phyloP scores from a whole-genome alignment of 2,797 vertebrate genomes.

The Pseudochromis fuscus region DNA sequence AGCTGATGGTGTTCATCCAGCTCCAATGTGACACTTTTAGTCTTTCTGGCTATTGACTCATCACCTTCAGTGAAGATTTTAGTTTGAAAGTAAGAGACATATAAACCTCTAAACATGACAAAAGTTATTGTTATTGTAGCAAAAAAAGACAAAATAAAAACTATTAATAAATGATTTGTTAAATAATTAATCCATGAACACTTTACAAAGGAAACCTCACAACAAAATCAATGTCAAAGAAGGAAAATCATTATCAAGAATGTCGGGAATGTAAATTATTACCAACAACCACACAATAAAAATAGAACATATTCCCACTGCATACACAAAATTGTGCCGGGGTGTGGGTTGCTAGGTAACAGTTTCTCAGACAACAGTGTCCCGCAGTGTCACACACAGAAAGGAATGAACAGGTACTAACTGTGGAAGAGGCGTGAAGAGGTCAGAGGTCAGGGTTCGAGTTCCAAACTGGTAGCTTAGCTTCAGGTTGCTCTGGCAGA shows the following conservation, averaged over 20 bases:
- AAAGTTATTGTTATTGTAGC: too few relatives aligned
- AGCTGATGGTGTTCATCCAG: background rate
- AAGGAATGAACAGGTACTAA: constrained; percentile 69
- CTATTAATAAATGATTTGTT: too few relatives aligned
- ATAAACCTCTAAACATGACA: too few relatives aligned
- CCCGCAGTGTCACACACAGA: constrained; percentile 7
- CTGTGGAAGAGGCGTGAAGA: constrained; percentile 89
- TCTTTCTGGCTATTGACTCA: background rate
- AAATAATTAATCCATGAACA: background rate
- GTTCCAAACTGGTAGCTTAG: constrained; percentile 88
- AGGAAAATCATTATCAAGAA: too few relatives aligned
- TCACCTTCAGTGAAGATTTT: background rate
- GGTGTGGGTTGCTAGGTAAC: constrained; percentile 16
- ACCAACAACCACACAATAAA: background rate
- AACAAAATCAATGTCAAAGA: too few relatives aligned
- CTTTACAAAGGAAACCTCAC: background rate
- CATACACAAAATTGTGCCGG: background rate
- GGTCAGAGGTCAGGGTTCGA: constrained; percentile 79
- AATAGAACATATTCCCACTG: background rate
- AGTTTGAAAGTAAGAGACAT: too few relatives aligned
- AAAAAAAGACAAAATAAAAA: too few relatives aligned
- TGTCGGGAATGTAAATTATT: background rate
- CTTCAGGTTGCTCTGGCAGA: constrained; percentile 95
- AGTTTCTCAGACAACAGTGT: background rate
- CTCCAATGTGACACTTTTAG: background rate